These are phyloP conservation scores for Theonella swinhoei DNA, from an alignment of 37 sponge, comb jelly and placozoan species.

Conservation along the genomic window DNA sequence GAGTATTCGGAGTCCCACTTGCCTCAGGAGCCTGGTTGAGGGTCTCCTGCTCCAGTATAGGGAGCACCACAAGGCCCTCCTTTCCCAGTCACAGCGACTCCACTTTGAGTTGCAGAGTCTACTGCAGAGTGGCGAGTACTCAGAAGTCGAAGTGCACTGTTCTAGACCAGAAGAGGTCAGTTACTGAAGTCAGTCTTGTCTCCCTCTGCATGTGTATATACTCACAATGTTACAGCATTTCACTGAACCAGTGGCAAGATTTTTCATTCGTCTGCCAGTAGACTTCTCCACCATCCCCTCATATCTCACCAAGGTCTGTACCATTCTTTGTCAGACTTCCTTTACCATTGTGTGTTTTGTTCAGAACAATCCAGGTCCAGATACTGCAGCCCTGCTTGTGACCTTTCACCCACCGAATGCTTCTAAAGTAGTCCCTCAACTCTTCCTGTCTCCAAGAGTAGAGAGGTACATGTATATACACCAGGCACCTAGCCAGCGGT, in stretches of 20 bases:
- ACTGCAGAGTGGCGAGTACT: constrained; percentile 27
- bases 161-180: not conserved
- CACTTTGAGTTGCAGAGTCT: constrained; percentile 70
- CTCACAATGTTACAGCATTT: constrained; percentile 11
- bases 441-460: constrained; percentile 62
- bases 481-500: not conserved
- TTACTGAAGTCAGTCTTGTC: not conserved
- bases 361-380: constrained; percentile 55
- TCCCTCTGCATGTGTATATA: not conserved
- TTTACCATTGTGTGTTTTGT: not conserved
- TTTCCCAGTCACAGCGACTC: constrained; percentile 46
- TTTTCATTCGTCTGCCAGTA: constrained; percentile 58
- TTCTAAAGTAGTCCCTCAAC: constrained; percentile 27
- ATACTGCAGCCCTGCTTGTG: constrained; percentile 57
- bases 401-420: constrained; percentile 54
- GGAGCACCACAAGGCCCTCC: constrained; percentile 13
- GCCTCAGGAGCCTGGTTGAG: constrained; percentile 41
- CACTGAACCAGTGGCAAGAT: constrained; percentile 47
- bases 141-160: constrained; percentile 59
- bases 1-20: constrained; percentile 15
- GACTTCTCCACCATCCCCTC: constrained; percentile 54
- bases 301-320: constrained; percentile 52
- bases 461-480: constrained; percentile 13
- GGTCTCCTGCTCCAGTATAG: constrained; percentile 68
- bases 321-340: not conserved